A percentile compares a stretch with the other conserved stretches of the same genome.
Evolutionary conservation across 2,113 vertebrate genomes (phyloP).

Genomic region (Elephas maximus): DNA sequence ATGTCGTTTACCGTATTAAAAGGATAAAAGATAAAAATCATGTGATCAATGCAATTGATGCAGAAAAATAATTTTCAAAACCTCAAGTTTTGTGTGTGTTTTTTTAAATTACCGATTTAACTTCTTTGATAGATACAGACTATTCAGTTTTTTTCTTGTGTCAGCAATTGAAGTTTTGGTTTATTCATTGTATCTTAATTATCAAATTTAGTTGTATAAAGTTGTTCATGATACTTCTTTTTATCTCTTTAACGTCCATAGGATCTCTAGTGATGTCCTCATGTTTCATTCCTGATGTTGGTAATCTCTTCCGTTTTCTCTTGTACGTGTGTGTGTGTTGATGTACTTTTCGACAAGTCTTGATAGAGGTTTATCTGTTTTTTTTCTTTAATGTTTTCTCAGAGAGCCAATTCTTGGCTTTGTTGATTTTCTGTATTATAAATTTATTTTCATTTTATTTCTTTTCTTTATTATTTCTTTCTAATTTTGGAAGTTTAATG

Average conservation of each 20-base stretch:
- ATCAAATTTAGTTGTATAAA: slow-evolving; percentile 34
- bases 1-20: slow-evolving; percentile 42
- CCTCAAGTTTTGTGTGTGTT: not conserved
- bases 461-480: not conserved
- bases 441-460: slow-evolving; percentile 33
- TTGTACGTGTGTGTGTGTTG: not conserved
- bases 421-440: slow-evolving; percentile 36
- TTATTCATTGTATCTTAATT: slow-evolving; percentile 28
- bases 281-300: not conserved
- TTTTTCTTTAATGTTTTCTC: not conserved
- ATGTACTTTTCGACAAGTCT: not conserved
- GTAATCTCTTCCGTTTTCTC: not conserved
- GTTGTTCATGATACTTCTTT: not conserved
- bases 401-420: not conserved
- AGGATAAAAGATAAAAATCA: slow-evolving; percentile 37
- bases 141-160: slow-evolving; percentile 5
- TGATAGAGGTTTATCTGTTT: slow-evolving; percentile 23
- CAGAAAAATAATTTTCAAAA: slow-evolving; percentile 53
- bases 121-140: slow-evolving; percentile 36
- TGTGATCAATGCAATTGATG: not conserved
- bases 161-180: not conserved
- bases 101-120: not conserved
- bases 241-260: not conserved
- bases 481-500: not conserved
- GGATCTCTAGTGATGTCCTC: not conserved